A percentile compares a stretch with the other conserved stretches of the same genome.
phyloP scores from a whole-genome alignment of 2,113 vertebrate species.

The Macroglossus sobrinus region DNA sequence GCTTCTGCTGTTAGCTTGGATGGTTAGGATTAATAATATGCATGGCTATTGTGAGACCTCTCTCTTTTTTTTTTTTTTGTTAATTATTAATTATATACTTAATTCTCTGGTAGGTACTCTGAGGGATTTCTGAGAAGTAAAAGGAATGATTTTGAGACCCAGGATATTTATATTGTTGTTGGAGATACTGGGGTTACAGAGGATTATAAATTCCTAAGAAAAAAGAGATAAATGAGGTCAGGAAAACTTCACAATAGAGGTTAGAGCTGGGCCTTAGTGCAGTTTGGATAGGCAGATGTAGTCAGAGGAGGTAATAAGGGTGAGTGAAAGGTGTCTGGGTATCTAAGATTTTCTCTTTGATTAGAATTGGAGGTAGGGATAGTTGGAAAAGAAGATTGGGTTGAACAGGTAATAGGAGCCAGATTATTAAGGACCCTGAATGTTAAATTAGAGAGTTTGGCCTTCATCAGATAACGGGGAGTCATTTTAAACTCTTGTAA shows the following conservation, averaged over 20 bases:
- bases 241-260: not conserved
- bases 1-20: not conserved
- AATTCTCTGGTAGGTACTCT: not conserved
- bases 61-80: not conserved
- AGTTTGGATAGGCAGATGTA: not conserved
- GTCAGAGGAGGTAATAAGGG: not conserved
- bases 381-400: not conserved
- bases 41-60: not conserved
- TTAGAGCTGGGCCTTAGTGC: not conserved
- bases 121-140: not conserved
- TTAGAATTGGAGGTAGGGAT: not conserved
- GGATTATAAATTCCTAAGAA: not conserved
- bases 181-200: not conserved
- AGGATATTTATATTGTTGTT: not conserved
- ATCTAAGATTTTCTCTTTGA: not conserved
- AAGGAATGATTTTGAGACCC: not conserved
- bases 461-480: not conserved
- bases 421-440: not conserved
- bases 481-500: constrained; percentile 9
- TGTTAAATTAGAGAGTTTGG: not conserved
- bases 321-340: not conserved
- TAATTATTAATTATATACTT: constrained; percentile 17
- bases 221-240: not conserved
- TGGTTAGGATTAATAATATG: not conserved
- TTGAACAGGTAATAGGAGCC: not conserved